phyloP scores from a whole-genome alignment of 2,888 invertebrate species.

The Rhabditoides inermis region DNA sequence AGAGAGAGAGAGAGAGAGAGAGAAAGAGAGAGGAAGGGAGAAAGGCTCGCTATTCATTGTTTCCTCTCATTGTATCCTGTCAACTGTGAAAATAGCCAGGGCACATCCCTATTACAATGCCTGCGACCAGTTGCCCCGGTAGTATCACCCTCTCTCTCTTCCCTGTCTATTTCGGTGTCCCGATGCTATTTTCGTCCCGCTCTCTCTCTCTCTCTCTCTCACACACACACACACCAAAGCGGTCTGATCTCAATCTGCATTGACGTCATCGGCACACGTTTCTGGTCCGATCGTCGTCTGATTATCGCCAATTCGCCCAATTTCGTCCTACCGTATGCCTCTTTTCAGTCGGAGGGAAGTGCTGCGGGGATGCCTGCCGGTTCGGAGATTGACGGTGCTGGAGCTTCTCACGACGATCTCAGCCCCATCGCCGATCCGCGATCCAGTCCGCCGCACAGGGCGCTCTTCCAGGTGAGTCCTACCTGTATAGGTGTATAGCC shows the following conservation, averaged over 20 bases:
- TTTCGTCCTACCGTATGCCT: too few relatives aligned
- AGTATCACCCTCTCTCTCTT: neutral
- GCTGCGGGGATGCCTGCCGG: slow-evolving; percentile 26
- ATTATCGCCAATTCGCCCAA: too few relatives aligned
- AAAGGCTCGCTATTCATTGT: too few relatives aligned
- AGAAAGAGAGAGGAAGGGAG: neutral
- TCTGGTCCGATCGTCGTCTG: too few relatives aligned
- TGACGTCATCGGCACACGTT: too few relatives aligned
- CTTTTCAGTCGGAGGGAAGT: slow-evolving; percentile 30
- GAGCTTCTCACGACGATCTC: slow-evolving; percentile 36
- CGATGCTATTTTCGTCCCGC: neutral
- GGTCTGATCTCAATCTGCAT: too few relatives aligned
- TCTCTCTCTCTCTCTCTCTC: too few relatives aligned
- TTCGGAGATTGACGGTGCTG: slow-evolving; percentile 19
- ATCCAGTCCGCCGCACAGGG: slow-evolving; percentile 4
- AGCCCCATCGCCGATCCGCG: slow-evolving; percentile 41
- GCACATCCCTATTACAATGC: neutral
- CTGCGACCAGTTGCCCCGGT: neutral
- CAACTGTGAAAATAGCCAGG: neutral
- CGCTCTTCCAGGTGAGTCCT: too few relatives aligned
- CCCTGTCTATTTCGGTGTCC: neutral
- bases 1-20: neutral
- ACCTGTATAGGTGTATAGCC: too few relatives aligned
- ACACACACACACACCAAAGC: too few relatives aligned
- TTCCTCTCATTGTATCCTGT: neutral